Percentiles rank a stretch among this genome's conserved stretches.
phyloP scores from a whole-genome alignment of 2,888 invertebrate species.

The Rhabditoides inermis region DNA sequence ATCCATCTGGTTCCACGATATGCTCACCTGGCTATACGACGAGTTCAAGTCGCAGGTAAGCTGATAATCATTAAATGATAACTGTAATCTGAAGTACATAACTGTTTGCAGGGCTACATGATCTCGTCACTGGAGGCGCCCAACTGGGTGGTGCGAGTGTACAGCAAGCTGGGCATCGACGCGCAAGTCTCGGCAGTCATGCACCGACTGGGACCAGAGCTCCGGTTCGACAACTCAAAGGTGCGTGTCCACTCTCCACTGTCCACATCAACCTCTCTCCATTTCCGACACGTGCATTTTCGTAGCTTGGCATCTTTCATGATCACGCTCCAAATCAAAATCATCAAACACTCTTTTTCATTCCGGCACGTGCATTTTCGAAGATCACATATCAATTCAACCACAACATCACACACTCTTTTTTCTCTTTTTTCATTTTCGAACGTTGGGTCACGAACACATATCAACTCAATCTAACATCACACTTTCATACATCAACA shows the following conservation, averaged over 20 bases:
- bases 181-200: slow-evolving; percentile 52
- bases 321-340: no score
- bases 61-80: not conserved
- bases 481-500: no score
- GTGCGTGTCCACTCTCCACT: no score
- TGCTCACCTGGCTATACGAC: slow-evolving; percentile 54
- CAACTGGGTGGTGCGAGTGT: slow-evolving; percentile 52
- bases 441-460: not conserved
- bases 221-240: slow-evolving; percentile 50
- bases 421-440: no score
- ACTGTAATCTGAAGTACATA: no score
- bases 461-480: not conserved
- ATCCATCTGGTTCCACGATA: slow-evolving; percentile 56
- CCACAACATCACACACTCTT: no score
- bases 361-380: no score
- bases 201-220: slow-evolving; percentile 29
- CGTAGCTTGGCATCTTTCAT: no score
- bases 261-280: no score
- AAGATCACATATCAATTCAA: no score
- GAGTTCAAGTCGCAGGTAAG: slow-evolving; percentile 55
- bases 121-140: slow-evolving; percentile 54
- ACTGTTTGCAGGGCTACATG: slow-evolving; percentile 52
- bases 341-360: no score
- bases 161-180: slow-evolving; percentile 54
- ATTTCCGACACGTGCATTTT: no score